These are phyloP conservation scores for Pollachius pollachius DNA, from an alignment of 2,113 vertebrate species.

Conservation along the genomic window DNA sequence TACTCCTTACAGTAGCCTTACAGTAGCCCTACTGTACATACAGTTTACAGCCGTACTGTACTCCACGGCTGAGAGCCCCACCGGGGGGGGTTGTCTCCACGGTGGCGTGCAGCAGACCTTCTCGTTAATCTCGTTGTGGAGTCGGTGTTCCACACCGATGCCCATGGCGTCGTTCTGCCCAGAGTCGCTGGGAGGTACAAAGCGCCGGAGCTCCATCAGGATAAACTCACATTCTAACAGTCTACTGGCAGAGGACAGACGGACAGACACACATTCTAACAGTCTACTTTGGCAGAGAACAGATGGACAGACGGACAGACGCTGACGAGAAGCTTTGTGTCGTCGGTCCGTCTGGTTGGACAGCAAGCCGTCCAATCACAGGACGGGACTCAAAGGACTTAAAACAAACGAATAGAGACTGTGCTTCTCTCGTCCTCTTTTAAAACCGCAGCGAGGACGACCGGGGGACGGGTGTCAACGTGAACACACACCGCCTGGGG, in stretches of 20 bases:
- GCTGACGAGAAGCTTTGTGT: background rate
- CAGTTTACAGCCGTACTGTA: conserved; percentile 27
- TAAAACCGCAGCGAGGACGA: too few relatives aligned
- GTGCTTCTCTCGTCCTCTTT: too few relatives aligned
- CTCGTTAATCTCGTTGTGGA: too few relatives aligned
- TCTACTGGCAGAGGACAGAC: conserved; percentile 14
- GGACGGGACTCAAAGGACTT: too few relatives aligned
- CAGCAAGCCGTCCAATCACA: too few relatives aligned
- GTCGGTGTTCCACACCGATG: background rate
- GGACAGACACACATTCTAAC: conserved; percentile 1
- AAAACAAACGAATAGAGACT: too few relatives aligned
- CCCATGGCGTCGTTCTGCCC: background rate
- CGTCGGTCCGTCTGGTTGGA: too few relatives aligned
- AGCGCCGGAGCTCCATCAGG: conserved; percentile 16
- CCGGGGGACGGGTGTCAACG: too few relatives aligned
- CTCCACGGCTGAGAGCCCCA: too few relatives aligned
- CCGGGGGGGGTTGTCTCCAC: too few relatives aligned
- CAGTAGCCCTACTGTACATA: conserved; percentile 32
- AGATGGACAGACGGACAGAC: conserved; percentile 8
- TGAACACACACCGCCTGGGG: too few relatives aligned
- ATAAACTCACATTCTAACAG: background rate
- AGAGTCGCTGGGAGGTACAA: conserved; percentile 13
- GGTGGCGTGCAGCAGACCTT: too few relatives aligned
- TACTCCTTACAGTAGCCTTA: conserved; percentile 13
- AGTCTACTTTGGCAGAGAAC: conserved; percentile 12